These are phyloP conservation scores for Perccottus glenii DNA, from an alignment of 2,113 vertebrate species.

Conservation along the genomic window DNA sequence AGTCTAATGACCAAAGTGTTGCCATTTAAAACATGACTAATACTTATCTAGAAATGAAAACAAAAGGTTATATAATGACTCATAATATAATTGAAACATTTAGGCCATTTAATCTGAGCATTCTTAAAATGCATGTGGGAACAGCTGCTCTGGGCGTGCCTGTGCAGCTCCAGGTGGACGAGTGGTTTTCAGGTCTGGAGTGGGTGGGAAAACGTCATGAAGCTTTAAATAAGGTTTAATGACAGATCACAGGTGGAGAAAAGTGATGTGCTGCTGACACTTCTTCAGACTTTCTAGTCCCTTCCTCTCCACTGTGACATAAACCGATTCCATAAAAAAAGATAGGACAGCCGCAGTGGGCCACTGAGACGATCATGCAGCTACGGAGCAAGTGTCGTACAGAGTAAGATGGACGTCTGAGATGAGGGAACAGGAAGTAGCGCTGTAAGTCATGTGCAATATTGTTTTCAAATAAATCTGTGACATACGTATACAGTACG, in stretches of 20 bases:
- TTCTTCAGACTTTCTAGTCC: slow-evolving; percentile 3
- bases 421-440: slow-evolving; percentile 3
- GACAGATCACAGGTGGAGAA: slow-evolving; percentile 60
- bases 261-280: slow-evolving; percentile 34
- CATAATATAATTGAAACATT: slow-evolving; percentile 6
- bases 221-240: slow-evolving; percentile 60
- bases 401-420: slow-evolving; percentile 20
- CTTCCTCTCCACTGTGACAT: slow-evolving; percentile 20
- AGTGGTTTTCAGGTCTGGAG: slow-evolving; percentile 7
- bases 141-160: neutral
- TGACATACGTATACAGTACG: no score
- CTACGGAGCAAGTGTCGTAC: slow-evolving; percentile 10
- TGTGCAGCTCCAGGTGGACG: neutral
- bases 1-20: slow-evolving; percentile 44
- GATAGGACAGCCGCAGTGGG: slow-evolving; percentile 41
- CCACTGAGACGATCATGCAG: slow-evolving; percentile 45
- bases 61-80: slow-evolving; percentile 47
- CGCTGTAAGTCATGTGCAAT: neutral
- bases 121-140: slow-evolving; percentile 13
- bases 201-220: slow-evolving; percentile 55
- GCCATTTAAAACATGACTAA: slow-evolving; percentile 38
- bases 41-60: slow-evolving; percentile 33
- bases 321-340: slow-evolving; percentile 39
- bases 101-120: neutral
- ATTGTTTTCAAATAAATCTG: neutral